Conservation (phyloP, 2,113 vertebrate species). For the Rhombomys opimus region DNA sequence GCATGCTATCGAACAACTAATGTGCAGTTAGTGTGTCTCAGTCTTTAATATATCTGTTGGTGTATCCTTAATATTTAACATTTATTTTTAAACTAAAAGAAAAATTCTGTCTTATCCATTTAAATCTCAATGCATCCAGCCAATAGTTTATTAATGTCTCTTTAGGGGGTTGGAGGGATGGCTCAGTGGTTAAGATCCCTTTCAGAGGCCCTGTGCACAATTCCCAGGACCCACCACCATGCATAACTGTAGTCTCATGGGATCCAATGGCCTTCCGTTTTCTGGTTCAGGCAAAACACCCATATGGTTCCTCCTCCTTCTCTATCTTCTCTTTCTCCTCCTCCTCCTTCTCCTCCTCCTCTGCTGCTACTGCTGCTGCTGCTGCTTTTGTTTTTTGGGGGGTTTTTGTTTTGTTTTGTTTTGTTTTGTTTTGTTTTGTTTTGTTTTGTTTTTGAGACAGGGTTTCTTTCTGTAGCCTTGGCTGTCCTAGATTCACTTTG, state of each 20-base stretch:
- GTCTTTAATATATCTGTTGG: neutral
- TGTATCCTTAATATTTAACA: neutral
- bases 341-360: too few relatives aligned
- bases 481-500: too few relatives aligned
- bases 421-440: too few relatives aligned
- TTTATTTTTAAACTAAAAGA: slow-evolving; percentile 36
- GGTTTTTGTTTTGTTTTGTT: too few relatives aligned
- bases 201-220: neutral
- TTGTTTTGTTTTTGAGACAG: too few relatives aligned
- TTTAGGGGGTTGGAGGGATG: neutral
- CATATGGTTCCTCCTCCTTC: too few relatives aligned
- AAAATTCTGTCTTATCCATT: neutral
- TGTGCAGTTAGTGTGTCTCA: neutral
- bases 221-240: neutral
- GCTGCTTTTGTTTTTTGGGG: too few relatives aligned
- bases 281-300: neutral
- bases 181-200: neutral
- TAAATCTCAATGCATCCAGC: neutral
- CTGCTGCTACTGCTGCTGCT: too few relatives aligned
- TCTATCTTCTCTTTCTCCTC: too few relatives aligned
- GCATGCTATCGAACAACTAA: neutral
- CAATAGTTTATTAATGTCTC: neutral
- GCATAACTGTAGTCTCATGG: neutral
- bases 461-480: too few relatives aligned
- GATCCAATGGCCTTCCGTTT: neutral